Base-by-base conservation (phyloP, 2,797 vertebrate species). In the Muscicapa comitata region DNA sequence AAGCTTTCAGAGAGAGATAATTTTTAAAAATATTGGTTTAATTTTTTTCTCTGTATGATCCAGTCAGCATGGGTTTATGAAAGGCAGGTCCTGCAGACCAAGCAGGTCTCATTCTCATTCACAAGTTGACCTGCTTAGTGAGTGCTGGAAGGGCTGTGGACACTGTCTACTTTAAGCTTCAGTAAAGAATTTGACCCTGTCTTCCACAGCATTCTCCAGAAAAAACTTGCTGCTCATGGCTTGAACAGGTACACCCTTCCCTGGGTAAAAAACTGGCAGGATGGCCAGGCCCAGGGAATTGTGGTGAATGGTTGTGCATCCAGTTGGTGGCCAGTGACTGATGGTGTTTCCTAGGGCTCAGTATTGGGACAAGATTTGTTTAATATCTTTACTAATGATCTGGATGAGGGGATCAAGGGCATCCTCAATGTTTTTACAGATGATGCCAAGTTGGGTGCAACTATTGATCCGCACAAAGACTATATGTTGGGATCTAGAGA, bases 1-100 rank as follows among this genome's bases (percentile, higher is more conserved):
- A 94, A 86, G 74, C n/a, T 94, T 93, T 91, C 88, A 72, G 50
- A 47, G 7, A 86, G 50, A 79, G 8, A 40, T 50, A 93, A 89
- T 74, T 95, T 91, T 89, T 15, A 31, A 16, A 59, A 45, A 23
- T 12, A 45, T 4, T 0, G 1, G 1, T 62, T 73, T 65, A 29
- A 66, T 66, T 70, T 59, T 84, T 84, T 82, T 57, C 24, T 95
- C 92, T 62, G 31, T 16, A 48, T 47, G 45, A 37, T 23, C 17
- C 38, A n/a, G 4, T 24, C 63, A 47, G 4, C 18, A 53, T 24
- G 23, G 7, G 11, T 42, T 70, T 70, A 37, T 29, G 45, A 40
- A 75, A 58, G 38, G 10, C 43, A 45, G 1, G 3, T 65, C 33
- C 31, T 91, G 38, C 45, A 70, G 45, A 63, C 51, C 7, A 37